Percentiles rank a stretch among this genome's conserved stretches.
These are phyloP conservation scores for Caenorhabditis japonica DNA, from an alignment of 2,888 invertebrate species.

Conservation along the genomic window DNA sequence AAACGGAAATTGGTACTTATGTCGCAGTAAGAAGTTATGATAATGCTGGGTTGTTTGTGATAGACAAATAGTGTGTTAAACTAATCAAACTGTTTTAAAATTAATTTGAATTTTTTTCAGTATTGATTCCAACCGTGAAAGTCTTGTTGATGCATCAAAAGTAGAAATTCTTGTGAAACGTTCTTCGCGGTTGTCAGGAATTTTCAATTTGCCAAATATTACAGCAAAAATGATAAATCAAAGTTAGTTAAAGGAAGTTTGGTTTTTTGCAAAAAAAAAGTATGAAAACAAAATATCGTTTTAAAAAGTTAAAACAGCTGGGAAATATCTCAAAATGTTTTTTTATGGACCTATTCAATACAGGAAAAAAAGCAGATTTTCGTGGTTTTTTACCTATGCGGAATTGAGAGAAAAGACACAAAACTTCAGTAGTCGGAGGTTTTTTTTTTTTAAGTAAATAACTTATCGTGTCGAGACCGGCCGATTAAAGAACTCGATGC, in stretches of 20 bases:
- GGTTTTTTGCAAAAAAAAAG: too few species aligned
- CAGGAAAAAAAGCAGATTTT: too few species aligned
- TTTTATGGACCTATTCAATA: too few species aligned
- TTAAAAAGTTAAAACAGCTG: too few species aligned
- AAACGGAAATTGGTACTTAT: background rate
- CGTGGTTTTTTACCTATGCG: too few species aligned
- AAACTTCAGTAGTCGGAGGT: too few species aligned
- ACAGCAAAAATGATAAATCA: slow-evolving; percentile 14
- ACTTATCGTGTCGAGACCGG: too few species aligned
- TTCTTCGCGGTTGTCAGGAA: background rate
- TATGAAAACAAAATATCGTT: too few species aligned
- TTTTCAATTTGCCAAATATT: slow-evolving; percentile 5
- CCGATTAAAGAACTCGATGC: too few species aligned
- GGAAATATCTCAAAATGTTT: too few species aligned
- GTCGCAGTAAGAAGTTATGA: slow-evolving; percentile 25
- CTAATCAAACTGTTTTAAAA: background rate
- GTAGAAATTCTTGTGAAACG: slow-evolving; percentile 15
- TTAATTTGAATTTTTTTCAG: slow-evolving; percentile 4
- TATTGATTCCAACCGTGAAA: background rate
- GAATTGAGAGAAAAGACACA: too few species aligned
- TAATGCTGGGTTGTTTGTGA: slow-evolving; percentile 1
- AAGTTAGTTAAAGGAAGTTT: background rate
- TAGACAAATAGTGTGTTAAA: slow-evolving; percentile 2
- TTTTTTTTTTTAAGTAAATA: too few species aligned
- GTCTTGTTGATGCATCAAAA: slow-evolving; percentile 14